Evolutionary conservation across 2,113 vertebrate genomes (phyloP).

Genomic region (Pituophis catenifer): DNA sequence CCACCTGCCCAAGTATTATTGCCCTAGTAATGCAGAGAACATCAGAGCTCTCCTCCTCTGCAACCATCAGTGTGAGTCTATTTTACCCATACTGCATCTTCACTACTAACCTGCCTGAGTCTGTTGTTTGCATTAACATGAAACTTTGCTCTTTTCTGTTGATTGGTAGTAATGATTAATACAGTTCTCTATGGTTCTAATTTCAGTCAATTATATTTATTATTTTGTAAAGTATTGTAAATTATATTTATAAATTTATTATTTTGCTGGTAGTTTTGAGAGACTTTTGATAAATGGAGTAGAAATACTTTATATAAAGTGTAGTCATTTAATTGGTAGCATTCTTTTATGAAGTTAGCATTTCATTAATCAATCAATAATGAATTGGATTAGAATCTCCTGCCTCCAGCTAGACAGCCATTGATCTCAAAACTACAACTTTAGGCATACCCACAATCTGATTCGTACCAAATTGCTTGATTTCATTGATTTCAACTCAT

Average conservation of each 20-base stretch:
- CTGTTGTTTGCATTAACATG: neutral
- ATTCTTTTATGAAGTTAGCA: neutral
- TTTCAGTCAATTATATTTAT: neutral
- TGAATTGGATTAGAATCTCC: neutral
- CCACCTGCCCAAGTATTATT: no score
- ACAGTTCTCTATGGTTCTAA: neutral
- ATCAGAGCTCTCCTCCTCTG: no score
- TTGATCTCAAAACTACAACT: neutral
- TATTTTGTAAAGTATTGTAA: neutral
- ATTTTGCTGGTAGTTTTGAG: neutral
- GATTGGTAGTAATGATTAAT: neutral
- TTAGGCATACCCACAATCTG: neutral
- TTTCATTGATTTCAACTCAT: neutral
- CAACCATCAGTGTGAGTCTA: no score
- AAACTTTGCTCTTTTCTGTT: neutral
- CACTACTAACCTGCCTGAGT: neutral
- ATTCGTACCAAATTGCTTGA: neutral
- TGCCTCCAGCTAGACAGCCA: no score
- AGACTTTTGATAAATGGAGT: neutral
- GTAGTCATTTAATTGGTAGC: neutral
- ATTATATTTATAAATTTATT: no score
- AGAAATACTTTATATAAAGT: neutral
- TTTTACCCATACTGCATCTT: no score
- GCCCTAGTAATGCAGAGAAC: no score
- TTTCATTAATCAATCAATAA: neutral